These are phyloP conservation scores for Eupithecia subumbrata DNA, from an alignment of 2,888 invertebrate species.

Conservation along the genomic window DNA sequence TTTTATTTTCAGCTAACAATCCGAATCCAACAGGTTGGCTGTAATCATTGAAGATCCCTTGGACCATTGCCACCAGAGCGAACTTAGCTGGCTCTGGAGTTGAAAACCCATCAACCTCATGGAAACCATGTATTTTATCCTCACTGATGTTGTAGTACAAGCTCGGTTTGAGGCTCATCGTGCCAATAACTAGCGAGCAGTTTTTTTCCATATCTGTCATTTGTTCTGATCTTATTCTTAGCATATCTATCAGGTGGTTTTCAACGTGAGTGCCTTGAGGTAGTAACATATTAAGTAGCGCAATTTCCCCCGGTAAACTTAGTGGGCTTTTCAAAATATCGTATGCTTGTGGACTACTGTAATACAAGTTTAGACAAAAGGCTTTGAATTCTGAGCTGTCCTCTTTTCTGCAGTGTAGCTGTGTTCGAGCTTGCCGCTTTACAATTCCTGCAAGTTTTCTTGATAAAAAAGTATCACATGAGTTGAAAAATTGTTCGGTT, in stretches of 20 bases:
- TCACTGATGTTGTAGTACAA: slow-evolving; percentile 44
- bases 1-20: slow-evolving; percentile 40
- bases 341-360: slow-evolving; percentile 45
- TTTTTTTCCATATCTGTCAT: slow-evolving; percentile 45
- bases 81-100: slow-evolving; percentile 41
- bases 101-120: slow-evolving; percentile 46
- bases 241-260: slow-evolving; percentile 35
- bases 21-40: slow-evolving; percentile 46
- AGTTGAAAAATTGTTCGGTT: background rate
- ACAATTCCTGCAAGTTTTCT: slow-evolving; percentile 35
- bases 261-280: slow-evolving; percentile 41
- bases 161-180: slow-evolving; percentile 42
- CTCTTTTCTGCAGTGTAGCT: slow-evolving; percentile 20
- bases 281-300: slow-evolving; percentile 32
- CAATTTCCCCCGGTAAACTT: slow-evolving; percentile 36
- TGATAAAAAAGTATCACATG: background rate
- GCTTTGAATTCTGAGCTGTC: slow-evolving; percentile 28
- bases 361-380: slow-evolving; percentile 45
- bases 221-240: slow-evolving; percentile 38
- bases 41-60: slow-evolving; percentile 46
- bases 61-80: slow-evolving; percentile 46
- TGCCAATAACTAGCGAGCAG: slow-evolving; percentile 25
- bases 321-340: slow-evolving; percentile 37
- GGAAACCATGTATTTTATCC: slow-evolving; percentile 48
- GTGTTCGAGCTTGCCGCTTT: slow-evolving; percentile 37